Conservation (phyloP, 2,113 vertebrate species). For the Mellivora capensis region DNA sequence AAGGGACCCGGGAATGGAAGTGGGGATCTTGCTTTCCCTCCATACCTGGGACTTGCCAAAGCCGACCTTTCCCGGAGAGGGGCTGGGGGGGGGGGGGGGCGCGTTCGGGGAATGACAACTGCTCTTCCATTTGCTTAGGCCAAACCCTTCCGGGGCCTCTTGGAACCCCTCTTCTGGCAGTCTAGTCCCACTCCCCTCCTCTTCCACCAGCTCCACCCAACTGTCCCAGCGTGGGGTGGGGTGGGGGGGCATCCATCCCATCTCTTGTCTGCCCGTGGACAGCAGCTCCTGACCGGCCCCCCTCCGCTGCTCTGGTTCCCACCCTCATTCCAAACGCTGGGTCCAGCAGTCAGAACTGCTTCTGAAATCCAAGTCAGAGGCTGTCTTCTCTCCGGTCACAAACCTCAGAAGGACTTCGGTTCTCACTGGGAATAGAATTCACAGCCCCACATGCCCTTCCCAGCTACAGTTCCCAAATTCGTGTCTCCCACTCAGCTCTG, state of each 20-base stretch:
- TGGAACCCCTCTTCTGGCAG: background rate
- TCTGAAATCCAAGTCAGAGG: background rate
- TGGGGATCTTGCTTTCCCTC: background rate
- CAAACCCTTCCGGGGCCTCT: background rate
- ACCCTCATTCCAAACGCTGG: background rate
- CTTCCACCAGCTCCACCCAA: background rate
- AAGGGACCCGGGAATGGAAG: background rate
- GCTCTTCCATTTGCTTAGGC: background rate
- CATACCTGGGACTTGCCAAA: background rate
- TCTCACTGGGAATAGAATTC: background rate
- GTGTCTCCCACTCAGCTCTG: background rate
- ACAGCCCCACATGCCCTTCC: fast-evolving
- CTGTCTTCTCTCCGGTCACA: background rate
- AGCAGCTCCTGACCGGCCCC: background rate
- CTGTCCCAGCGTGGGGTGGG: fast-evolving
- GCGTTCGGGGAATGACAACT: fast-evolving
- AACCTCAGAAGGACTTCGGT: fast-evolving
- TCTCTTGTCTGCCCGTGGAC: background rate
- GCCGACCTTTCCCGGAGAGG: background rate
- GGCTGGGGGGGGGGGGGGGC: too few relatives aligned
- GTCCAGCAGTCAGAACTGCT: background rate
- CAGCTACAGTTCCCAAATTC: background rate
- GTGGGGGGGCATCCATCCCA: fast-evolving
- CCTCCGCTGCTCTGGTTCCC: background rate
- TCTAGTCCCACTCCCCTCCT: background rate